These are phyloP conservation scores for Stegodyphus mimosarum DNA, from an alignment of 1,140 invertebrate genomes.

Conservation along the genomic window DNA sequence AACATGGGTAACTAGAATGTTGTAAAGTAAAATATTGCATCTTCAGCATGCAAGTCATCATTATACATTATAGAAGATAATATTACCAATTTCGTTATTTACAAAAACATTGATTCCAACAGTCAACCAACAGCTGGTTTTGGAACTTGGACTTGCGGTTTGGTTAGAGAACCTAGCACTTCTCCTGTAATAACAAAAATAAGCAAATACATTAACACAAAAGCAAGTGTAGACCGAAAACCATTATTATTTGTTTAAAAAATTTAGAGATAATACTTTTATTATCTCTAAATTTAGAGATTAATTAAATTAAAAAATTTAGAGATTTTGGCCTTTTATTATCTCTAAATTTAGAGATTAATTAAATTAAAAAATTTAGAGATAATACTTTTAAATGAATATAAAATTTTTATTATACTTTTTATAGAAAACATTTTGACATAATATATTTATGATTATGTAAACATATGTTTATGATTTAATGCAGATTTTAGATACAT, in stretches of 20 bases:
- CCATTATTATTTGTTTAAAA: neutral
- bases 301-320: too few relatives aligned
- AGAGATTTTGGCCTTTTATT: too few relatives aligned
- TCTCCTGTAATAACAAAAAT: slow-evolving; percentile 13
- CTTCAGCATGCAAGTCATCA: too few relatives aligned
- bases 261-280: neutral
- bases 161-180: slow-evolving; percentile 46
- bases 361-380: neutral
- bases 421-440: neutral
- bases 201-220: neutral
- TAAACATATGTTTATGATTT: too few relatives aligned
- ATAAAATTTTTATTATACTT: neutral
- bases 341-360: neutral
- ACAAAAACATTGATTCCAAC: slow-evolving; percentile 70
- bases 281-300: too few relatives aligned
- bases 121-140: slow-evolving; percentile 64
- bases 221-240: neutral
- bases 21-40: too few relatives aligned
- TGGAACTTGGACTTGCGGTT: slow-evolving; percentile 44
- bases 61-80: too few relatives aligned
- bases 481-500: too few relatives aligned
- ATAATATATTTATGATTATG: too few relatives aligned
- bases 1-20: too few relatives aligned
- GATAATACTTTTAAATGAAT: neutral
- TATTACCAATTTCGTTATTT: slow-evolving; percentile 69